A percentile compares a stretch with the other conserved stretches of the same genome.
Evolutionary conservation across 2,888 invertebrate species (phyloP).

Genomic region (Xylocampa areola): DNA sequence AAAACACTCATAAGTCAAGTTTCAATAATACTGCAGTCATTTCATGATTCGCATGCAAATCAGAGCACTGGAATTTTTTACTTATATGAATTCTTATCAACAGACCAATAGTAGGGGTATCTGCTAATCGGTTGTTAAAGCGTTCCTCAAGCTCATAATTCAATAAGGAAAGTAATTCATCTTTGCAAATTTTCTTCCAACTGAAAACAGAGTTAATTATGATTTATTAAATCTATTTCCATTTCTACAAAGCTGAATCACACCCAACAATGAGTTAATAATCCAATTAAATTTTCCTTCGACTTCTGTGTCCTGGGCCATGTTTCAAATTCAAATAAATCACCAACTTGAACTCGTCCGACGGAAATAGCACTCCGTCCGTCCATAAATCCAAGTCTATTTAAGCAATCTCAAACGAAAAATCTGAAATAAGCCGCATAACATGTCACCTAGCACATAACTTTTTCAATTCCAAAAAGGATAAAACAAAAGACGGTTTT

Average conservation of each 20-base stretch:
- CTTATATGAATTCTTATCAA: neutral
- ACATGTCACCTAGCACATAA: conserved; percentile 75
- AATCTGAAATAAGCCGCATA: conserved; percentile 85
- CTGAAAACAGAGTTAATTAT: conserved; percentile 69
- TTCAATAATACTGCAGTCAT: too few species aligned
- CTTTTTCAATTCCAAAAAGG: conserved; percentile 68
- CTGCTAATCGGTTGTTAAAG: conserved; percentile 28
- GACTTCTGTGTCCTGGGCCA: conserved; percentile 83
- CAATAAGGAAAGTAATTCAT: conserved; percentile 57
- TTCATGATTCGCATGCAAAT: too few species aligned
- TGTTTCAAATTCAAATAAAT: conserved; percentile 89
- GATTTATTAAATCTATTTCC: conserved; percentile 73
- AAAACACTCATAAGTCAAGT: too few species aligned
- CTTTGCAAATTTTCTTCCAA: conserved; percentile 61
- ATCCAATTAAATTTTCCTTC: conserved; percentile 88
- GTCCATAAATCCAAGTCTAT: conserved; percentile 88
- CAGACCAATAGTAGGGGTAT: conserved; percentile 7
- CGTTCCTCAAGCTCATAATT: conserved; percentile 30
- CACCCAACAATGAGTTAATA: conserved; percentile 82
- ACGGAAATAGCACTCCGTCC: conserved; percentile 88
- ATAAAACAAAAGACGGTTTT: conserved; percentile 53
- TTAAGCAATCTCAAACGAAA: conserved; percentile 87
- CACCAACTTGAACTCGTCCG: conserved; percentile 82
- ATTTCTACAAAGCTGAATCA: conserved; percentile 72
- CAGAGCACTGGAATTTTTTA: too few species aligned